These are phyloP conservation scores for Halocaridina rubra DNA, from an alignment of 2,888 invertebrate genomes.

Conservation along the genomic window DNA sequence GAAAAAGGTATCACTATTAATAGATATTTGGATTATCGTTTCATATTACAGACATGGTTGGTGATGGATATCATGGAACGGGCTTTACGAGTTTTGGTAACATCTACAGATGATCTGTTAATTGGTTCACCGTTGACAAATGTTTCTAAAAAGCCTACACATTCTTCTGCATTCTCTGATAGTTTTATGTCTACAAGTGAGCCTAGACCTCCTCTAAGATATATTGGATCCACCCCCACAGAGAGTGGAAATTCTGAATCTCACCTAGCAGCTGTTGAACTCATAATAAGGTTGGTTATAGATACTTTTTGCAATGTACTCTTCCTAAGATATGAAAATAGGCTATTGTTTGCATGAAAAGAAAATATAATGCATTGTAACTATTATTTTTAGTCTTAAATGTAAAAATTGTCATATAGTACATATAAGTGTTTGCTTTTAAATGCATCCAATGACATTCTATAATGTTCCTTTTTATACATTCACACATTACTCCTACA, in stretches of 20 bases:
- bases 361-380: neutral
- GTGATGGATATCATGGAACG: constrained; percentile 50
- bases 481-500: too few species aligned
- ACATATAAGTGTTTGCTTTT: too few species aligned
- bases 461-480: too few species aligned
- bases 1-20: too few species aligned
- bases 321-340: too few species aligned
- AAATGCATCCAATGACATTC: neutral
- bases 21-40: neutral
- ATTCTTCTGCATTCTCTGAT: neutral
- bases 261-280: constrained; percentile 27
- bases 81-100: constrained; percentile 3
- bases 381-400: neutral
- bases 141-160: neutral
- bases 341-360: neutral
- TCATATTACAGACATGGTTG: constrained; percentile 30
- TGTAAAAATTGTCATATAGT: too few species aligned
- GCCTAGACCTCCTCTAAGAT: neutral
- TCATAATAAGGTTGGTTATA: constrained; percentile 34
- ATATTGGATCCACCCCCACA: neutral
- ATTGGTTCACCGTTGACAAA: constrained; percentile 1
- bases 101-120: constrained; percentile 37
- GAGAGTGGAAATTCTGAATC: constrained; percentile 8
- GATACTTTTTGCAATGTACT: too few species aligned
- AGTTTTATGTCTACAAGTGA: neutral